phyloP scores from a whole-genome alignment of 2,888 invertebrate genomes.

The Tipula helvola region DNA sequence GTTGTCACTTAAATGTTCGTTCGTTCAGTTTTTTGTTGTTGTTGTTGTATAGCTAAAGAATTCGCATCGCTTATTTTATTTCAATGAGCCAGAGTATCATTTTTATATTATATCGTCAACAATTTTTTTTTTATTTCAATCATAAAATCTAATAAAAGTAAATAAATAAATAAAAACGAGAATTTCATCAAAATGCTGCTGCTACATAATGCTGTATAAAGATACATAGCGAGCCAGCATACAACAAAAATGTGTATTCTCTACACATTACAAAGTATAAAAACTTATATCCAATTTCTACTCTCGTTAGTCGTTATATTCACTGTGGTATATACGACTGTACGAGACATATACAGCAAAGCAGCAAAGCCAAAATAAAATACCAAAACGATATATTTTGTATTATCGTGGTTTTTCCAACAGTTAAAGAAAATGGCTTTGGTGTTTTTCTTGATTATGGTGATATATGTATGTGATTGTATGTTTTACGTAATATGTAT shows the following conservation, averaged over 20 bases:
- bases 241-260: background rate
- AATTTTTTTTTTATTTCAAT: background rate
- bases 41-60: background rate
- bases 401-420: slow-evolving; percentile 4
- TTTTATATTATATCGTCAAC: background rate
- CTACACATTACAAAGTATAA: background rate
- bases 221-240: background rate
- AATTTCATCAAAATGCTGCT: background rate
- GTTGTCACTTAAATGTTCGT: background rate
- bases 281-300: background rate
- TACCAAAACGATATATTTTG: background rate
- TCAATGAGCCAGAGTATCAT: background rate
- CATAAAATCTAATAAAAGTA: background rate
- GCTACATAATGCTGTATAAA: background rate
- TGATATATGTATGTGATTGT: background rate
- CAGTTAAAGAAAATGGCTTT: background rate
- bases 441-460: background rate
- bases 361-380: background rate
- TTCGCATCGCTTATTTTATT: background rate
- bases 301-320: background rate
- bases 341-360: background rate
- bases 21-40: background rate
- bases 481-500: background rate
- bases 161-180: background rate
- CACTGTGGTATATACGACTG: background rate